phyloP scores from a whole-genome alignment of 2,113 vertebrate species.

The Urocolius indicus region DNA sequence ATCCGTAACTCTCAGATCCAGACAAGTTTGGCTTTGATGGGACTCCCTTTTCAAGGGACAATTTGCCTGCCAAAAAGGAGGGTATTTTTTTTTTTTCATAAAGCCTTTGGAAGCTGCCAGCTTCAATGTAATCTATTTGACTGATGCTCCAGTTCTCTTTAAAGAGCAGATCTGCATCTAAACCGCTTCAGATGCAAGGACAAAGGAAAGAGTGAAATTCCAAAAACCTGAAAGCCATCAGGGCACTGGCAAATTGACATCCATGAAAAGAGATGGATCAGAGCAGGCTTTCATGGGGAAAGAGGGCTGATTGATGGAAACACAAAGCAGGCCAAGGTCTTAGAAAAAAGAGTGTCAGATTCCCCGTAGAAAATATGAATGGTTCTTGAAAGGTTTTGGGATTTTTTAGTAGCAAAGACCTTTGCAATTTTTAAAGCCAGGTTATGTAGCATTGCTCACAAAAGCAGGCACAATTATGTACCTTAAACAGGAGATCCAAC shows the following conservation, averaged over 20 bases:
- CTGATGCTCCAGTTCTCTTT: not conserved
- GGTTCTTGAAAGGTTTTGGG: not conserved
- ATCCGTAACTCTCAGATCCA: not conserved
- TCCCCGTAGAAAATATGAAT: not conserved
- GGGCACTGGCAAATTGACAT: not conserved
- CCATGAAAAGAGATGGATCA: not conserved
- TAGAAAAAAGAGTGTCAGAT: not conserved
- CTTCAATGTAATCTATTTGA: not conserved
- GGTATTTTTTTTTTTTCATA: not conserved
- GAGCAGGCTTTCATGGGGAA: not conserved
- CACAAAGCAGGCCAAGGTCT: not conserved
- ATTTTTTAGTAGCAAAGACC: not conserved
- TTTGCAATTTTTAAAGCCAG: not conserved
- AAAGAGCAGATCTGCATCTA: constrained; percentile 9
- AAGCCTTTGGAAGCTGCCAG: not conserved
- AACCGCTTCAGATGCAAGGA: not conserved
- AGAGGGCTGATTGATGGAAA: not conserved
- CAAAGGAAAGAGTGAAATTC: not conserved
- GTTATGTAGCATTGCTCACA: not conserved
- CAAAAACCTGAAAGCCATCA: not conserved
- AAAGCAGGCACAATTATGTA: not conserved
- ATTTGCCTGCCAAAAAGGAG: not conserved
- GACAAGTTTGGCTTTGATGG: not conserved
- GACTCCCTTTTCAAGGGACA: constrained; percentile 3
- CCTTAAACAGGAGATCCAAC: not conserved